Percentiles rank a stretch among this genome's conserved stretches.
Evolutionary conservation across 2,797 vertebrate species (phyloP).

Genomic region (Anguilla pacifica): DNA sequence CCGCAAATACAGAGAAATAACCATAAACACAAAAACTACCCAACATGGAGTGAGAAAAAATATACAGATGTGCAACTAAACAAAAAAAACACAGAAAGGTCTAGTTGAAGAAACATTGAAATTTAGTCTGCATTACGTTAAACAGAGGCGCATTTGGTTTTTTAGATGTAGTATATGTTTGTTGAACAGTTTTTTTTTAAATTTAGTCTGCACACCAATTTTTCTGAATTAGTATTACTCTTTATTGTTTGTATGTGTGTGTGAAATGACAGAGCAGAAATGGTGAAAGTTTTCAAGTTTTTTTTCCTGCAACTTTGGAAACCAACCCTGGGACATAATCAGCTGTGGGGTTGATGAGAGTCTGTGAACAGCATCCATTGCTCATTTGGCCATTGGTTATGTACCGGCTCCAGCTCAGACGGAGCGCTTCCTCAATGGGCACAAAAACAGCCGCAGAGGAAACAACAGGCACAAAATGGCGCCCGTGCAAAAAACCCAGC

Average conservation of each 20-base stretch:
- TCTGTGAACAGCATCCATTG: background rate
- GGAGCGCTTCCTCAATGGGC: background rate
- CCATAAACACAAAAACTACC: too few species aligned
- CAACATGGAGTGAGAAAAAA: too few species aligned
- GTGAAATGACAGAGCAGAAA: background rate
- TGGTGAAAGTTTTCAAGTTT: background rate
- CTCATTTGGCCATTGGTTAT: background rate
- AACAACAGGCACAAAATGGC: constrained; percentile 10
- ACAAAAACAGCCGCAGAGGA: background rate
- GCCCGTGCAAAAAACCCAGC: background rate
- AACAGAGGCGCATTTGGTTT: too few species aligned
- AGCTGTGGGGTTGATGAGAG: background rate
- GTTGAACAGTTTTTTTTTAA: too few species aligned
- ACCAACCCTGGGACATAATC: background rate
- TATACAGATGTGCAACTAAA: too few species aligned
- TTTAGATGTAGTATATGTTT: too few species aligned
- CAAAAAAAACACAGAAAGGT: too few species aligned
- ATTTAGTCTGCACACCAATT: background rate
- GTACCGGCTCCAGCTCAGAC: background rate
- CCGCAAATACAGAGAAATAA: too few species aligned
- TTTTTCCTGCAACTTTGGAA: background rate
- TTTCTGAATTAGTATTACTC: background rate
- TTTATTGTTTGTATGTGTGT: background rate
- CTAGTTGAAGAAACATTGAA: too few species aligned
- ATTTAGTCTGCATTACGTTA: too few species aligned